A percentile compares a stretch with the other conserved stretches of the same genome.
Conservation (phyloP, 1,140 invertebrate species). For the Drepana arcuata region DNA sequence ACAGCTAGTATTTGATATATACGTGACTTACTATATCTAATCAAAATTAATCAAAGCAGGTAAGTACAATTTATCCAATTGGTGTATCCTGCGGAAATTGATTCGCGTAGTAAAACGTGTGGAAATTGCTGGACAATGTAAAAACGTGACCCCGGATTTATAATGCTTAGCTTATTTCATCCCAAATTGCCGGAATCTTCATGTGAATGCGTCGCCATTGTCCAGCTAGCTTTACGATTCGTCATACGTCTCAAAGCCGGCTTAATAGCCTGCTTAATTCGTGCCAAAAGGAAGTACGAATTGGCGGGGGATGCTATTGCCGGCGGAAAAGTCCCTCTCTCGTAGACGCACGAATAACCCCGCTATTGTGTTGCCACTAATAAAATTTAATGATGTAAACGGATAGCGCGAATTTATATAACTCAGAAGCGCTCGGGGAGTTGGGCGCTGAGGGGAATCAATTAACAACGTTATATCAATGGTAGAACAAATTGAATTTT, state of each 20-base stretch:
- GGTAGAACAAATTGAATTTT: constrained; percentile 37
- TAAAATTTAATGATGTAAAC: constrained; percentile 72
- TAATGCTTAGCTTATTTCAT: constrained; percentile 18
- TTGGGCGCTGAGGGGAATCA: constrained; percentile 48
- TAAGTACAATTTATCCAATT: too few relatives aligned
- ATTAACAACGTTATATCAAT: constrained; percentile 50
- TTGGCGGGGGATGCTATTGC: constrained; percentile 46
- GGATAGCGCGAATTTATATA: constrained; percentile 65
- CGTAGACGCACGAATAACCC: constrained; percentile 32
- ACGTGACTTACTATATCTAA: too few relatives aligned
- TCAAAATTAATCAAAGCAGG: too few relatives aligned
- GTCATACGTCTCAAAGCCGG: constrained; percentile 61
- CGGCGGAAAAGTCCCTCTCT: constrained; percentile 50
- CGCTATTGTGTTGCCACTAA: constrained; percentile 58
- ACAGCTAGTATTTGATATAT: too few relatives aligned
- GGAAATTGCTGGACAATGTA: constrained; percentile 12
- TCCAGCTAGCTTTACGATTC: constrained; percentile 47
- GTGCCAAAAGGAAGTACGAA: constrained; percentile 63
- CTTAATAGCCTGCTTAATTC: constrained; percentile 69
- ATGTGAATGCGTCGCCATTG: constrained; percentile 32
- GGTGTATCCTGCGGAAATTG: constrained; percentile 21
- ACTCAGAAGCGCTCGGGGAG: constrained; percentile 35
- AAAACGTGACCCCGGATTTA: constrained; percentile 6
- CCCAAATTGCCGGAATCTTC: constrained; percentile 23
- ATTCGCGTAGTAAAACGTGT: constrained; percentile 6